A percentile compares a stretch with the other conserved stretches of the same genome.
These are phyloP conservation scores for Diadegma fenestrale DNA, from an alignment of 2,888 invertebrate species.

Conservation along the genomic window DNA sequence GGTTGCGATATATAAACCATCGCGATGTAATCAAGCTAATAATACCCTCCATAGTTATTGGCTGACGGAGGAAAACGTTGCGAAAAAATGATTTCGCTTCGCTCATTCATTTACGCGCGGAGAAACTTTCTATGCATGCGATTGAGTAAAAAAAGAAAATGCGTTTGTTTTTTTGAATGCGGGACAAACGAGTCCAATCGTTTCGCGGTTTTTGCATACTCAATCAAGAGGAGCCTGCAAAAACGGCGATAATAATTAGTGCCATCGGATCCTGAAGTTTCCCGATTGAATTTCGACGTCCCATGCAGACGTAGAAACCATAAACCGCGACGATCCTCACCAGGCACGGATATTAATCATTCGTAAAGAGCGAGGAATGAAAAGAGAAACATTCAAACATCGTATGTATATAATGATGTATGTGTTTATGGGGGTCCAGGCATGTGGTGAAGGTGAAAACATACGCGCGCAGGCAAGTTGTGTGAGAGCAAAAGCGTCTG, in stretches of 20 bases:
- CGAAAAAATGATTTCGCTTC: slow-evolving; percentile 44
- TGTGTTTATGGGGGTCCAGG: not conserved
- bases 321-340: slow-evolving; percentile 74
- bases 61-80: slow-evolving; percentile 30
- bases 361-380: slow-evolving; percentile 56
- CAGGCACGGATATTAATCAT: slow-evolving; percentile 79
- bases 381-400: slow-evolving; percentile 10
- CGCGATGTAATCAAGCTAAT: slow-evolving; percentile 51
- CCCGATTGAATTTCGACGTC: not conserved
- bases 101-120: not conserved
- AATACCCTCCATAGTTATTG: slow-evolving; percentile 43
- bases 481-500: slow-evolving; percentile 28
- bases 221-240: not conserved
- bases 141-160: not conserved
- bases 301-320: slow-evolving; percentile 5
- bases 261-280: not conserved
- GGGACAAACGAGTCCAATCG: too few species aligned
- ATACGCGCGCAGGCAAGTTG: slow-evolving; percentile 16
- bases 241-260: not conserved
- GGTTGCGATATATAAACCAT: slow-evolving; percentile 43
- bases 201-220: too few species aligned
- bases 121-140: not conserved
- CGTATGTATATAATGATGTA: not conserved
- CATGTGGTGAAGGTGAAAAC: slow-evolving; percentile 48
- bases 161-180: too few species aligned